Percentiles rank a stretch among this genome's conserved stretches.
Evolutionary conservation across 2,888 invertebrate genomes (phyloP).

Genomic region (Ophioninae sp.): DNA sequence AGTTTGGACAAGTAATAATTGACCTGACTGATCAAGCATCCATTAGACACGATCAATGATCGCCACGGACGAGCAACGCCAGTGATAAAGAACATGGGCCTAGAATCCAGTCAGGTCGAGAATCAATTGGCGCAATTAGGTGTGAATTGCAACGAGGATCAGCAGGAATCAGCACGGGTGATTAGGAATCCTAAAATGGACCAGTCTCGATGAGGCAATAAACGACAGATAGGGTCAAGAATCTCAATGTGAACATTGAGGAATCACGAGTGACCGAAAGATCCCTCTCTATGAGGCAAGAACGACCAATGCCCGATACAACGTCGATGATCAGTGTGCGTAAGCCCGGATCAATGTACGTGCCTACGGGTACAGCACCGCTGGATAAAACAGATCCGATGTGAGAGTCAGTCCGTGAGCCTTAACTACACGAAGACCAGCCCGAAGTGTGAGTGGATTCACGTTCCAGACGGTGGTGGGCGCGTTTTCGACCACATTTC

Average conservation of each 20-base stretch:
- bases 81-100: too few species aligned
- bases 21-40: background rate
- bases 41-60: background rate
- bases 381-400: background rate
- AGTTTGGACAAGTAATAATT: background rate
- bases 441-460: background rate
- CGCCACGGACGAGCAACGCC: background rate
- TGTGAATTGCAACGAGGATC: background rate
- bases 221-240: background rate
- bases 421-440: too few species aligned
- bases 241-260: background rate
- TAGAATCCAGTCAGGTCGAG: background rate
- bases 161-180: background rate
- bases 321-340: background rate
- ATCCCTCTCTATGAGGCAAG: background rate
- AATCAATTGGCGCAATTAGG: background rate
- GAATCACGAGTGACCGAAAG: background rate
- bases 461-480: constrained; percentile 30
- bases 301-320: background rate
- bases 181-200: background rate
- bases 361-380: background rate
- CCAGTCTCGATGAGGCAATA: background rate
- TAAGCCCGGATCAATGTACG: background rate
- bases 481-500: constrained; percentile 19
- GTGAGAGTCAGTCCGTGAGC: background rate